phyloP scores from a whole-genome alignment of 2,797 vertebrate species.

The Sebastes alutus region DNA sequence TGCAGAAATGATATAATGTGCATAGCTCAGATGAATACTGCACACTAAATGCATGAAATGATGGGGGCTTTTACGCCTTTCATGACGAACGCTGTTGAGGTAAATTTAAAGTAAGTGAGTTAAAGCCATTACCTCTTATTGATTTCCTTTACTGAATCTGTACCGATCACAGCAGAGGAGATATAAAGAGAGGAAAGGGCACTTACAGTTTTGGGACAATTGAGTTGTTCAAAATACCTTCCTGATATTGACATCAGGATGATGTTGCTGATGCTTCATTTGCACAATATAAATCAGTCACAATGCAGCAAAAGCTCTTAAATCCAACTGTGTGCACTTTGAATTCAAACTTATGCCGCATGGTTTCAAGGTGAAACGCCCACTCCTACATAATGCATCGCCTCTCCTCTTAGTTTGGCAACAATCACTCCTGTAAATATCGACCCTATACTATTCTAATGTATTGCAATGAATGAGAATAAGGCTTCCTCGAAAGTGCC shows the following conservation, averaged over 20 bases:
- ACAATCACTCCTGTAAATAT: slow-evolving; percentile 68
- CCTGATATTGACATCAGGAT: slow-evolving; percentile 6
- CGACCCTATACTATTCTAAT: slow-evolving; percentile 64
- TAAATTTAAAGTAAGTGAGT: slow-evolving; percentile 35
- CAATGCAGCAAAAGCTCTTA: not conserved
- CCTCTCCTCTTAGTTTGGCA: slow-evolving; percentile 49
- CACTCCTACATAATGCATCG: slow-evolving; percentile 68
- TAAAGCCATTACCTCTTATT: slow-evolving; percentile 41
- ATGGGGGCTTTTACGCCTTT: slow-evolving; percentile 4
- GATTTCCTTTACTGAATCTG: slow-evolving; percentile 32
- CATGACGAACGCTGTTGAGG: not conserved
- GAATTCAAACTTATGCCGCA: slow-evolving; percentile 30
- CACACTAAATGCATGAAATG: slow-evolving; percentile 23
- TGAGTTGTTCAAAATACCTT: not conserved
- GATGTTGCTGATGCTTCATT: not conserved
- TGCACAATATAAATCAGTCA: not conserved
- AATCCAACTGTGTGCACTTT: slow-evolving; percentile 20
- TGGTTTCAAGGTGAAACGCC: slow-evolving; percentile 56
- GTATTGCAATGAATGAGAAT: slow-evolving; percentile 62
- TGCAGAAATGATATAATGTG: slow-evolving; percentile 41
- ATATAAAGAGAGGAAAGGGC: not conserved
- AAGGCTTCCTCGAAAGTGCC: slow-evolving; percentile 57
- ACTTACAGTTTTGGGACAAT: slow-evolving; percentile 1
- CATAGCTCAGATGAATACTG: slow-evolving; percentile 16
- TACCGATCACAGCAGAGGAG: slow-evolving; percentile 2